Evolutionary conservation across 2,888 invertebrate genomes (phyloP), one percentile per base, ranked within the genome.

Genomic region (Aphidoletes aphidimyza): DNA sequence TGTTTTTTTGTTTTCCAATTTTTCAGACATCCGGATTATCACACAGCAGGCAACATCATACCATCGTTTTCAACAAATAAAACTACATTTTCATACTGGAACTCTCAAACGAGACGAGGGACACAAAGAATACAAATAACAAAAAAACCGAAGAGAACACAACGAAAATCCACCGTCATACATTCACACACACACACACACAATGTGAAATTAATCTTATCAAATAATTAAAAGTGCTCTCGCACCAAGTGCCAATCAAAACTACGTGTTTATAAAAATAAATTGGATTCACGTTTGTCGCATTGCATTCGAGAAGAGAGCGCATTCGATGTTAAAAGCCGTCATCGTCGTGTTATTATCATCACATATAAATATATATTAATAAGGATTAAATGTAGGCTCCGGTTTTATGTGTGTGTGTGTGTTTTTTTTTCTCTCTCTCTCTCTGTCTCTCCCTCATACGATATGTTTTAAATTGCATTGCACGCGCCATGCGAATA

Each of bases 201-300:
- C n/a, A 81, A 81, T 81, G 37, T 81, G 81, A 37, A 69, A 81
- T 81, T 81, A 81, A 81, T 81, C 81, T 81, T 81, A 81, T 81
- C 81, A 81, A 81, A 81, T 81, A 81, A 81, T 81, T 81, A 81
- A 81, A 81, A 37, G 81, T 81, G 81, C 81, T 81, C 81, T 81
- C 81, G 81, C 81, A 37, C 81, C 81, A 81, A 81, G 81, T 81
- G 81, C 81, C 81, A 81, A 81, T 37, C 81, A 81, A 81, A 81
- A 37, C 22, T 37, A 81, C 37, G 37, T 81, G 11, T 81, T 37
- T 37, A 69, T 34, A 59, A 26, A 36, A 9, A 17, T 6, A 81
- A 81, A 81, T 81, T 81, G 37, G 1, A 81, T 81, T 37, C 81
- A 37, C 1, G 19, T 37, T 34, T n/a, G 81, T 37, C n/a, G 81